Evolutionary conservation across 1,140 invertebrate genomes (phyloP), one percentile per base, ranked within the genome.

Genomic region (Meloidogyne floridensis): DNA sequence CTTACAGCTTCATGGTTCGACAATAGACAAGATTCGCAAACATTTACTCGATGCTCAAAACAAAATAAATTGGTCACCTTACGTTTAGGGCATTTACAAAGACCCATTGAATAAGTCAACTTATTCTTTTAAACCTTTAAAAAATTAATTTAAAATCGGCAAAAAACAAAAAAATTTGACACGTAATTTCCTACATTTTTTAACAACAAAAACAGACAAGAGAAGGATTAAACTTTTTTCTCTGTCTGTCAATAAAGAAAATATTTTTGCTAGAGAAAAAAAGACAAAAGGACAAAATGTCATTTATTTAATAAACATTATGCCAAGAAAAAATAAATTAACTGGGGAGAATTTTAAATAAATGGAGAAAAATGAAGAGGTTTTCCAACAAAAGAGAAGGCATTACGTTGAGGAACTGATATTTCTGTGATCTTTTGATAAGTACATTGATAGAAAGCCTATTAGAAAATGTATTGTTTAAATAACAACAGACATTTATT

Each of bases 61-160:
- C 97, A 98, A 92, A 98, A 98, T 89, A 97, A 94, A 92, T 96
- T 98, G 73, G 96, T 98, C 47, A 98, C 95, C 92, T 94, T 94
- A 87, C 94, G 92, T 91, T 98, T 97, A 13, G 96, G 95, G 92
- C 97, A 98, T 91, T 98, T 98, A 91, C 96, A 98, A 42, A 98
- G 92, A 72, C 96, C 96, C 96, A 98, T 98, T 59, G 15, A 65
- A 70, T 43, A 32, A 32, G 32, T 47, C 13, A 18, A 32, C 1
- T 56, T 47, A 47, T 32, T 4, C 18, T 9, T 72, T n/a, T 18
- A 78, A 42, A 42, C 0, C 3, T 32, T 42, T 32, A 65, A 56
- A 15, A 54, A 15, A 75, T 43, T 7, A 9, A n/a, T 42, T 54
- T 75, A n/a, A 20, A 75, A 43, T 9, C 13, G 53, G 11, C 53